Base-by-base conservation (phyloP, 2,888 invertebrate species). In the Deladenus siricidicola region DNA sequence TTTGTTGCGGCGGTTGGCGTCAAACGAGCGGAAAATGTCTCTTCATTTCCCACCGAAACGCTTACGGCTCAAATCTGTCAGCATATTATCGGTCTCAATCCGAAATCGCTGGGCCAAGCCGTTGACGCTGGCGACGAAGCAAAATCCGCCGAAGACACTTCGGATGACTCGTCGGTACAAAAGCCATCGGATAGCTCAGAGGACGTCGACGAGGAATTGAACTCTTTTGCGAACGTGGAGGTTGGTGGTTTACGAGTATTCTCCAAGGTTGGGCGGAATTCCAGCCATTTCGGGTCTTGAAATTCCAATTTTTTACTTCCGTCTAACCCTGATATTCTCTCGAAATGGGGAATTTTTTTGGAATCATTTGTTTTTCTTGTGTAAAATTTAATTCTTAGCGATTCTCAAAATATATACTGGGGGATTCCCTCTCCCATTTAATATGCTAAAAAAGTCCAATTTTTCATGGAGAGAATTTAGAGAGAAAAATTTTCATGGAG, bases 51-150 rank as follows among this genome's bases (percentile, higher is more conserved):
- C 14, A 65, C 69, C 3, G 67, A 67, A n/a, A 61, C 62, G 24
- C 64, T 77, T 4, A 76, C 71, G 44, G 60, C 65, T 1, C 77
- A 76, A 54, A 64, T 78, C 34, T 78, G 75, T 56, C 77, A 77
- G 23, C 69, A 69, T 56, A 70, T 69, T 47, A 69, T 69, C 45
- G 69, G 69, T 56, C 76, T 76, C 75, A 55, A 65, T 4, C 68
- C 72, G 6, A 70, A 71, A 63, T 48, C 60, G 1, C 63, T 73
- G 19, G 72, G 72, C 39, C 64, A 69, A 26, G 64, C 69, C 3
- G 64, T 69, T n/a, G 14, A 39, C 17, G 43, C 47, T n/a, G 53
- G 26, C n/a, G n/a, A n/a, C n/a, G 39, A 57, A 23, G 26, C 53
- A 28, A 24, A n/a, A 17, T 21, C 10, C 26, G 63, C 23, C 10